A percentile compares a stretch with the other conserved stretches of the same genome.
These are phyloP conservation scores for Megalops atlanticus DNA, from an alignment of 2,113 vertebrate genomes.

Conservation along the genomic window DNA sequence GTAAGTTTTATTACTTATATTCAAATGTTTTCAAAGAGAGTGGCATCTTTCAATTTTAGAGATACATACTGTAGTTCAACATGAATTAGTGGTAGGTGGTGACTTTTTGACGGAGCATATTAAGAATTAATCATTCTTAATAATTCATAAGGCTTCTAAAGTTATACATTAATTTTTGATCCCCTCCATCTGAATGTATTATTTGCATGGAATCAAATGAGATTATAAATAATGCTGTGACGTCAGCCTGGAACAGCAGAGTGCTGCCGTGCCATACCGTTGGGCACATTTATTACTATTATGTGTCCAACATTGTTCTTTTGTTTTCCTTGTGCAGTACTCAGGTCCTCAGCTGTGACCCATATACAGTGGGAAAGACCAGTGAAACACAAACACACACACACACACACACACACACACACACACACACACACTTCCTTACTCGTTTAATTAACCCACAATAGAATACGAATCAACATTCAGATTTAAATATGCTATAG, in stretches of 20 bases:
- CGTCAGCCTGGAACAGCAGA: constrained; percentile 7
- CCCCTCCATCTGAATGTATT: constrained; percentile 61
- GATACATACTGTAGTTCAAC: constrained; percentile 50
- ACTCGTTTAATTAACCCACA: constrained; percentile 56
- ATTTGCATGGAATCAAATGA: constrained; percentile 71
- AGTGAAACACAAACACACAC: not conserved
- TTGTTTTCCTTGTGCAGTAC: constrained; percentile 27
- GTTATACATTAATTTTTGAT: constrained; percentile 75
- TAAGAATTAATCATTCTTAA: constrained; percentile 76
- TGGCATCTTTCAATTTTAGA: constrained; percentile 26
- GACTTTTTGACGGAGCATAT: constrained; percentile 75
- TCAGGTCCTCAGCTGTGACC: constrained; percentile 35
- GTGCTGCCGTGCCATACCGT: not conserved
- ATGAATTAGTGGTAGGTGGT: constrained; percentile 65
- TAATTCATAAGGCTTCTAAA: constrained; percentile 72
- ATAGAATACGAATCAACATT: constrained; percentile 49
- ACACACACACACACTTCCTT: constrained; percentile 26
- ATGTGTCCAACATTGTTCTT: constrained; percentile 21
- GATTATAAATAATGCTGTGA: constrained; percentile 60
- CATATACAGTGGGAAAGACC: constrained; percentile 27
- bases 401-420: not conserved
- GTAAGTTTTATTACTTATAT: not conserved
- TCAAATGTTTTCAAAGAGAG: constrained; percentile 6
- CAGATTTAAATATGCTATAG: constrained; percentile 51
- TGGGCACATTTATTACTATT: constrained; percentile 18